A percentile compares a stretch with the other conserved stretches of the same genome.
These are phyloP conservation scores for Xanthia icteritia DNA, from an alignment of 2,888 invertebrate species.

Conservation along the genomic window DNA sequence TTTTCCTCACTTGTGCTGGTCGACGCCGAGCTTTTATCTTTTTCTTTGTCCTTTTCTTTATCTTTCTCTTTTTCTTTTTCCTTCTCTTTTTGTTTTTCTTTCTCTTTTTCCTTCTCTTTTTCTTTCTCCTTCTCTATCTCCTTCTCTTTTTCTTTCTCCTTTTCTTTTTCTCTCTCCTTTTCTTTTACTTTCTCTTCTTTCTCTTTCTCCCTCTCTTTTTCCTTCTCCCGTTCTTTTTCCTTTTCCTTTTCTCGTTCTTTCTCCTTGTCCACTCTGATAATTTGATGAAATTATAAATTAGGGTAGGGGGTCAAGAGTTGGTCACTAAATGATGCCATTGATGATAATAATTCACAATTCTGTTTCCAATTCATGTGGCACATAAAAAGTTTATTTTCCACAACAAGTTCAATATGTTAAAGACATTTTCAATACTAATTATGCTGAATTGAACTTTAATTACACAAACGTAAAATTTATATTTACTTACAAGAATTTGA, in stretches of 20 bases:
- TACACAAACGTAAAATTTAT: background rate
- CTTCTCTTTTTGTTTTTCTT: conserved; percentile 70
- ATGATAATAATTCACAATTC: background rate
- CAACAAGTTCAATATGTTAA: background rate
- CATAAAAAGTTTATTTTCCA: background rate
- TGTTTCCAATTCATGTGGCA: background rate
- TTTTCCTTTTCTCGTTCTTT: conserved; percentile 67
- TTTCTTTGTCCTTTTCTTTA: conserved; percentile 67
- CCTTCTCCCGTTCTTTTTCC: conserved; percentile 70
- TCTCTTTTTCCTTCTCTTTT: conserved; percentile 60
- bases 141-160: conserved; percentile 71
- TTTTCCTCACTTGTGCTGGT: conserved; percentile 83
- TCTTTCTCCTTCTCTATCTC: conserved; percentile 68
- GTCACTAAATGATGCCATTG: background rate
- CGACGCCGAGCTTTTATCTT: conserved; percentile 73
- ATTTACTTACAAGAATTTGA: background rate
- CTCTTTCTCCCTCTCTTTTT: conserved; percentile 66
- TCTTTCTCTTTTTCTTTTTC: conserved; percentile 36
- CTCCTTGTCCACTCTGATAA: conserved; percentile 73
- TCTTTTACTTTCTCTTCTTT: conserved; percentile 66
- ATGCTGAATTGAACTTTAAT: background rate
- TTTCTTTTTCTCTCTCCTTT: conserved; percentile 64
- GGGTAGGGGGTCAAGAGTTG: background rate
- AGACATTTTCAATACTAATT: too few species aligned
- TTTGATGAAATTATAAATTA: background rate